Base-by-base conservation (phyloP, 1,140 invertebrate species). In the Papilio aristodemus region DNA sequence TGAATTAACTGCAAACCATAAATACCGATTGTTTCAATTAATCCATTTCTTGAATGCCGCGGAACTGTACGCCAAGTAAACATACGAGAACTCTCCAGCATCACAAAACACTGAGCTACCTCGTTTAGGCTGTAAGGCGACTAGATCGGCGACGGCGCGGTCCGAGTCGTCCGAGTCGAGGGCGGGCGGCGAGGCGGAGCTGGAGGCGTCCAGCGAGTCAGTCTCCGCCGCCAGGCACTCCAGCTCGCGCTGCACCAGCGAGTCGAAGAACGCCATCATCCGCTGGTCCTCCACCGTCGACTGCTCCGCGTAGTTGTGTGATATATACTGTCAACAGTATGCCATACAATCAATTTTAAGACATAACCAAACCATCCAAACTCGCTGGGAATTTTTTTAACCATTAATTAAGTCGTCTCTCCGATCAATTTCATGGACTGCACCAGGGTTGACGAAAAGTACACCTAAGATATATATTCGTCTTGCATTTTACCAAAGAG, bases 191-290 rank as follows among this genome's bases (percentile, higher is more conserved):
- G 86, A 83, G 4, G 68, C 73, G 0, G 85, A 86, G 39, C 79
- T 84, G 17, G 80, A 83, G 6, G 75, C 84, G 75, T 86, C 90
- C n/a, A 82, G 76, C 0, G 92, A 93, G 72, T 92, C 93, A 6
- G 92, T 93, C 69, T 93, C 93, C 32, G 92, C 91, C 6, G 86
- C 92, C 93, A 95, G 94, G 13, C 94, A 95, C 87, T 97, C 96
- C 46, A 98, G 94, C 86, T 98, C 97, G 17, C 96, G 93, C 86
- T 98, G 97, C 8, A 99, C 96, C 0, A 98, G 87, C 4, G 97
- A 97, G 91, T 99, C 97, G 81, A 99, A 99, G 89, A 98, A 98
- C 19, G 97, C 97, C 95, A 99, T 96, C 97, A 99, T 98, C 57
- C 97, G 93, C 0, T 96, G 95, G 91, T 99, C 97, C 91, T 99